Evolutionary conservation across 1,140 invertebrate genomes (phyloP), one percentile per base, ranked within the genome.

Genomic region (Ceratina calcarata): DNA sequence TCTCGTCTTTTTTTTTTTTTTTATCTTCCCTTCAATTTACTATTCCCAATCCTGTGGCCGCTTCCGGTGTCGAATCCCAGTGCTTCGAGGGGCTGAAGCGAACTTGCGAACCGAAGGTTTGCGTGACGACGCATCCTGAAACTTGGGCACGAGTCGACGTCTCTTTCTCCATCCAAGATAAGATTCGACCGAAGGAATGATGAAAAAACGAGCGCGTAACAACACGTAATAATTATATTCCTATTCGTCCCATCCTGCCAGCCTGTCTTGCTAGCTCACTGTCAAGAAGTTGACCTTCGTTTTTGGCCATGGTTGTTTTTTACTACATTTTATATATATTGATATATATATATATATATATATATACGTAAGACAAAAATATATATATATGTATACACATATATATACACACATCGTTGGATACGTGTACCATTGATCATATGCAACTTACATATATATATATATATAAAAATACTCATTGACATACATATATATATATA

Each of bases 221-320:
- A 37, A 37, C 24, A 62, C 18, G 4, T 37, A 78, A 37, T 22
- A 27, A 18, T 55, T 27, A 51, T 10, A 49, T 12, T 74, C 70
- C 78, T 64, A 51, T 79, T 74, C 22, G 49, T 86, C 83, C 90
- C 83, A 86, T 89, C 89, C 89, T 87, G 89, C 88, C 89, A 89
- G 88, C 89, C 89, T 91, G 91, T 91, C 89, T 93, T 92, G 90
- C 90, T 91, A 92, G 91, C 90, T 93, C 92, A 95, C 95, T 96
- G 95, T 96, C 95, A 96, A 96, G 96, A 96, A 97, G 96, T 97
- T 97, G 96, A 97, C 96, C 96, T 96, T 96, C 96, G 96, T 96
- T 96, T 96, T 96, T 96, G 95, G 95, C 95, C 95, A 96, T 96
- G 95, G 94, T 95, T 96, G 94, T 95, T 93, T 93, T 91, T 93